These are phyloP conservation scores for Cerastis rubricosa DNA, from an alignment of 2,888 invertebrate genomes.

Conservation along the genomic window DNA sequence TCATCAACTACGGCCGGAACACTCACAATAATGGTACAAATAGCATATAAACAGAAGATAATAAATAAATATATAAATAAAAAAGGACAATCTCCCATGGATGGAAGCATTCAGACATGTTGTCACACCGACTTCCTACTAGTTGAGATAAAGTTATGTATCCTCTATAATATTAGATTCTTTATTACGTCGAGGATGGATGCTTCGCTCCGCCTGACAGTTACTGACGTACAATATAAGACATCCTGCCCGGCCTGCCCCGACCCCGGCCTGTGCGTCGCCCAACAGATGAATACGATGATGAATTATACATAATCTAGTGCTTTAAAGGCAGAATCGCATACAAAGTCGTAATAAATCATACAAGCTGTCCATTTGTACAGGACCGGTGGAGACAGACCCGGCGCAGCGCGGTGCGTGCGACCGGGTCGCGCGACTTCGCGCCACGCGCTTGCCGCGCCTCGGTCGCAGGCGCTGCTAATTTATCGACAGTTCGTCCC, in stretches of 20 bases:
- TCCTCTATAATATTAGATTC: constrained; percentile 12
- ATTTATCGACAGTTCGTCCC: constrained; percentile 6
- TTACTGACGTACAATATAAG: constrained; percentile 14
- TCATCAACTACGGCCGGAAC: not conserved
- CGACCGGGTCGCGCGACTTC: not conserved
- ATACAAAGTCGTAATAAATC: constrained; percentile 58
- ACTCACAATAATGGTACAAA: no score
- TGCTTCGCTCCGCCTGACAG: constrained; percentile 18
- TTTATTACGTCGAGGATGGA: constrained; percentile 23
- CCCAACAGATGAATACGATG: constrained; percentile 43
- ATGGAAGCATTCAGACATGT: not conserved
- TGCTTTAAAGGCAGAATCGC: constrained; percentile 45
- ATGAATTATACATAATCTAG: constrained; percentile 63
- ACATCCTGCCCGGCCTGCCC: not conserved
- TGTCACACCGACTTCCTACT: constrained; percentile 3
- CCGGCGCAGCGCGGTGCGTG: not conserved
- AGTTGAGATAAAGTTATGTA: constrained; percentile 3
- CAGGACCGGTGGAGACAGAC: constrained; percentile 23
- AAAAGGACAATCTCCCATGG: no score
- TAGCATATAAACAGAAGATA: not conserved
- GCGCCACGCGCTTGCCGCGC: not conserved
- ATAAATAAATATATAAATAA: no score
- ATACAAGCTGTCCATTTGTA: constrained; percentile 46
- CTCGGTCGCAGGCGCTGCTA: constrained; percentile 4
- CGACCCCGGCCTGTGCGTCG: not conserved